Percentiles rank a stretch among this genome's conserved stretches.
These are phyloP conservation scores for Phenacoccus solenopsis DNA, from an alignment of 1,140 invertebrate genomes.

Conservation along the genomic window DNA sequence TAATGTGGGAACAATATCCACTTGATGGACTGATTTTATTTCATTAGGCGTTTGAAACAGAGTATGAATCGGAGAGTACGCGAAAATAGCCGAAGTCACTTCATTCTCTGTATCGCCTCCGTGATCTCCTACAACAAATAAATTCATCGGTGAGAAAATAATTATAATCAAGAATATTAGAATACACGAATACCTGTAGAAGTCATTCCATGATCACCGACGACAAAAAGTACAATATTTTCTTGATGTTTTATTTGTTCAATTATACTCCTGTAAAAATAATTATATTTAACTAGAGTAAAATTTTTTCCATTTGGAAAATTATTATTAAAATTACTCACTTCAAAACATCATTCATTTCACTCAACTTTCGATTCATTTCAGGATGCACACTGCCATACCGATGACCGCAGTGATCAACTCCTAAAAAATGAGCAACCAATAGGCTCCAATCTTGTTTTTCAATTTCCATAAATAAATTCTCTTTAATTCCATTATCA, in stretches of 20 bases:
- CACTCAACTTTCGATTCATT: constrained; percentile 78
- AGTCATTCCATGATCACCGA: constrained; percentile 99
- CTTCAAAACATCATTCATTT: constrained; percentile 74
- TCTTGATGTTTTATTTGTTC: constrained; percentile 45
- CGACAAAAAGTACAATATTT: constrained; percentile 75
- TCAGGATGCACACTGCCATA: constrained; percentile 84
- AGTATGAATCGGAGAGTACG: constrained; percentile 49
- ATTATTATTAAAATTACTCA: constrained; percentile 32
- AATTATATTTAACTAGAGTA: too few species aligned
- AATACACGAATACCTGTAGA: too few species aligned
- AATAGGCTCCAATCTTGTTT: constrained; percentile 73
- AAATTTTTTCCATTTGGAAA: too few species aligned
- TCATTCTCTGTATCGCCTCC: constrained; percentile 86
- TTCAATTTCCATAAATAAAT: constrained; percentile 51
- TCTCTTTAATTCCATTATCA: constrained; percentile 57
- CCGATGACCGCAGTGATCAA: constrained; percentile 94
- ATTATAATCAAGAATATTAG: too few species aligned
- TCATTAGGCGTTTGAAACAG: constrained; percentile 28
- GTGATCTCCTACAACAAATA: constrained; percentile 60
- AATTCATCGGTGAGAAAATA: neutral
- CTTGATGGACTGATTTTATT: constrained; percentile 45
- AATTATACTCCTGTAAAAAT: constrained; percentile 51
- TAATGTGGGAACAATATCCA: constrained; percentile 89
- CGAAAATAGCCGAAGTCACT: constrained; percentile 73
- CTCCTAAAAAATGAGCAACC: constrained; percentile 85